phyloP scores from a whole-genome alignment of 2,797 vertebrate genomes.

The Urosaurus nigricauda region DNA sequence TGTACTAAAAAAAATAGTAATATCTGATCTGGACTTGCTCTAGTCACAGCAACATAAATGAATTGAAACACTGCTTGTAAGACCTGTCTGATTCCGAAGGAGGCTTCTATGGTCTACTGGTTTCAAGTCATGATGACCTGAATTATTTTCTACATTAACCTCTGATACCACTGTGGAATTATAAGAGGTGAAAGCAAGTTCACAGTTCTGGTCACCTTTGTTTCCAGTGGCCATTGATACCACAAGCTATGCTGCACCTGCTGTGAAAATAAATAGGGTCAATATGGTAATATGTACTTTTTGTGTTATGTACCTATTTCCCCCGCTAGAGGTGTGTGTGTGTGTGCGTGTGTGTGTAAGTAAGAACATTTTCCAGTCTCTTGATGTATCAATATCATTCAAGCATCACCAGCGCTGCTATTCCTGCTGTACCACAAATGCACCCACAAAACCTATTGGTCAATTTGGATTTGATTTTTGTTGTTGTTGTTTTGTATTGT shows the following conservation, averaged over 20 bases:
- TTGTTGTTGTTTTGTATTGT: neutral
- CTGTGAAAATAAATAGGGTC: constrained; percentile 60
- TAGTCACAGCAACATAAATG: constrained; percentile 24
- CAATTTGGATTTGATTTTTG: neutral
- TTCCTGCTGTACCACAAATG: neutral
- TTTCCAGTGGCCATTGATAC: constrained; percentile 55
- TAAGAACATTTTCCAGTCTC: constrained; percentile 19
- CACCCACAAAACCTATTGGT: neutral
- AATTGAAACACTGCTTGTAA: constrained; percentile 52
- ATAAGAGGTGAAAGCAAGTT: constrained; percentile 54
- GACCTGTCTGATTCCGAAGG: constrained; percentile 44
- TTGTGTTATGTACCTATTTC: constrained; percentile 47
- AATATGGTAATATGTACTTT: constrained; percentile 30
- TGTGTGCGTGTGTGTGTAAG: constrained; percentile 30
- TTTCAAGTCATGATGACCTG: constrained; percentile 48
- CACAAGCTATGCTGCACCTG: constrained; percentile 49
- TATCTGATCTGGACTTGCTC: constrained; percentile 29
- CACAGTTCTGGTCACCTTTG: constrained; percentile 53
- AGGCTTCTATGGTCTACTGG: constrained; percentile 25
- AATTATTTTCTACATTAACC: constrained; percentile 67
- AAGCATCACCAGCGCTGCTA: neutral
- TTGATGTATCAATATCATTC: constrained; percentile 44
- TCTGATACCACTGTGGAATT: constrained; percentile 60
- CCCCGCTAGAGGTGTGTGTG: neutral
- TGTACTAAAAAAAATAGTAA: neutral